Conservation (phyloP, 2,113 vertebrate genomes). For the Eclectus roratus region DNA sequence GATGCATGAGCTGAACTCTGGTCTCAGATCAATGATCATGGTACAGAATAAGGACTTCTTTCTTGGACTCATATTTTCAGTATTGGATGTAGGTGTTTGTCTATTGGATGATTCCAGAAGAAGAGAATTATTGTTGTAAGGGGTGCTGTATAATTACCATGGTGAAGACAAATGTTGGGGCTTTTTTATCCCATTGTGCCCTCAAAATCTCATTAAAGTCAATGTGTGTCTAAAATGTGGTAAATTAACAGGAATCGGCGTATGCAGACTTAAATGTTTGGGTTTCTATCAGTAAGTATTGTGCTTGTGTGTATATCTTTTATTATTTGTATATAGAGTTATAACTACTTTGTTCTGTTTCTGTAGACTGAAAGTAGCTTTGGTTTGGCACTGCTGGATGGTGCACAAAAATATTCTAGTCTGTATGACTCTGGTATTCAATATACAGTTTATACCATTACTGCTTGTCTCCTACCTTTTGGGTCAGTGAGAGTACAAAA, state of each 20-base stretch:
- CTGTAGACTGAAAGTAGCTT: background rate
- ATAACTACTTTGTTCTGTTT: background rate
- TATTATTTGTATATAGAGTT: background rate
- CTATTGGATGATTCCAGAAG: background rate
- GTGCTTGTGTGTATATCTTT: accelerated
- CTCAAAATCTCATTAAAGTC: background rate
- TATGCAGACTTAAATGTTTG: background rate
- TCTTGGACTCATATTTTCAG: background rate
- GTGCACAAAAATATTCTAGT: background rate
- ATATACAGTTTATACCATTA: background rate
- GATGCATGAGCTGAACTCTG: background rate
- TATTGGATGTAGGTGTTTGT: background rate
- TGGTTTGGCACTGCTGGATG: background rate
- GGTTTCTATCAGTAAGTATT: background rate
- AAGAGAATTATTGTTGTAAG: background rate
- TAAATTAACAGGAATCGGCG: background rate
- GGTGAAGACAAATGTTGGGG: background rate
- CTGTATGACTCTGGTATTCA: background rate
- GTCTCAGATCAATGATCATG: background rate
- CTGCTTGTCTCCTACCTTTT: background rate
- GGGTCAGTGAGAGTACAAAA: background rate
- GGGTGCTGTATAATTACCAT: background rate
- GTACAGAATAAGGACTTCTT: background rate
- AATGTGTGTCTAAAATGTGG: background rate
- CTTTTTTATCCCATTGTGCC: background rate